A percentile compares a stretch with the other conserved stretches of the same genome.
These are phyloP conservation scores for Dolichotis patagonum DNA, from an alignment of 2,113 vertebrate genomes.

Conservation along the genomic window DNA sequence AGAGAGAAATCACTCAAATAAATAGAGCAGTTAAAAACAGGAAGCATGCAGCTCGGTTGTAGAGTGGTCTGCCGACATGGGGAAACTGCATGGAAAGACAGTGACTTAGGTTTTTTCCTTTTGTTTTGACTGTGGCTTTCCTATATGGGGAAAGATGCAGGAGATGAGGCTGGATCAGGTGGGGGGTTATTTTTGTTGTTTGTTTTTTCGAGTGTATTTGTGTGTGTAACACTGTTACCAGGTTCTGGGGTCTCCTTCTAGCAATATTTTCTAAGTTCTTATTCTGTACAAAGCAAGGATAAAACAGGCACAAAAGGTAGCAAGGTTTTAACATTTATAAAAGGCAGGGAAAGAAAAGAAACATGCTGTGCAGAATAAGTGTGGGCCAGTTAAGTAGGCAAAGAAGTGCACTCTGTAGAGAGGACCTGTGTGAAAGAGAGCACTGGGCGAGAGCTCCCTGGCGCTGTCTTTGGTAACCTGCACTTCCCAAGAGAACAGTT, in stretches of 20 bases:
- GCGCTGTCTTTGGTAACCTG: background rate
- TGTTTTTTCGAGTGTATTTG: background rate
- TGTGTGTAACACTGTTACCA: background rate
- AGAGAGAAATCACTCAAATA: background rate
- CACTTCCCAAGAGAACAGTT: background rate
- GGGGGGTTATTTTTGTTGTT: background rate
- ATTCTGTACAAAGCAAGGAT: background rate
- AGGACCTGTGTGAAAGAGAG: background rate
- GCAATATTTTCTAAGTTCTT: background rate
- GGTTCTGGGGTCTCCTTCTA: background rate
- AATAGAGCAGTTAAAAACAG: slow-evolving; percentile 3
- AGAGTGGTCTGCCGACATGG: background rate
- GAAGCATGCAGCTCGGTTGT: background rate
- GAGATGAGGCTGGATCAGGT: background rate
- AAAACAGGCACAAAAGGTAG: background rate
- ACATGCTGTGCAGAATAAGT: background rate
- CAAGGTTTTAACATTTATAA: background rate
- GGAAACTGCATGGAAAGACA: background rate
- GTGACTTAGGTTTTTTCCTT: background rate
- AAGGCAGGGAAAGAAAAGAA: background rate
- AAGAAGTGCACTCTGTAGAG: background rate
- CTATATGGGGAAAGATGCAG: background rate
- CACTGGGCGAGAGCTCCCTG: background rate
- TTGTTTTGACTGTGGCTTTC: background rate
- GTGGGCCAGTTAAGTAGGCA: background rate